Base-by-base conservation (phyloP, 37 sponge, comb jelly and placozoan species). In the Geodia barretti region DNA sequence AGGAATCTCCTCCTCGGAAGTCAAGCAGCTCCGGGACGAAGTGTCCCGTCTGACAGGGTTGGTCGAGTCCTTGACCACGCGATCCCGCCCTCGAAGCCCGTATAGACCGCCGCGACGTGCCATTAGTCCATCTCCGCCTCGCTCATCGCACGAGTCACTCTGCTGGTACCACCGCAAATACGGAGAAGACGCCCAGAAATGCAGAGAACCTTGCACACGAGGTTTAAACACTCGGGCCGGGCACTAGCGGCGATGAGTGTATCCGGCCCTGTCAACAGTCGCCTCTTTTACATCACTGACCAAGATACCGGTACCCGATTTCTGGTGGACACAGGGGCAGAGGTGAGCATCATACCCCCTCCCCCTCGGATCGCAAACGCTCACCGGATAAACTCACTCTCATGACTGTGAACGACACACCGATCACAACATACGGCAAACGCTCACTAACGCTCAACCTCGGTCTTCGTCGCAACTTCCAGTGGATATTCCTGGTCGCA, bases 401-500 rank as follows among this genome's bases (percentile, higher is more conserved):
- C 84, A 9, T 26, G 64, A 26, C 2, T 81, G 30, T 62, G 19
- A 2, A 47, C 43, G 23, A 65, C 19, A 36, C 4, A 66, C 29
- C 1, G 8, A 5, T 43, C 17, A 11, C 1, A n/a, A n/a, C n/a
- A n/a, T n/a, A n/a, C n/a, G n/a, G n/a, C n/a, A 67, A 73, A 47
- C 75, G 81, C 8, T 90, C 91, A 25, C 79, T 86, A 17, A 66
- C 87, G 2, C 87, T 91, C 74, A 74, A 91, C 61, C 75, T 91
- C 9, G 73, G 84, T 0, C 81, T 92, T 0, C 66, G 77, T 17
- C 87, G 85, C 24, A 43, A 72, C 11, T 80, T 87, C 41, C 77
- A 62, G 3, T 92, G 88, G 92, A 80, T 87, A 47, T 92, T 87
- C 60, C 79, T 87, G 68, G 70, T 83, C 20, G 92, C 92, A 41